Base-by-base conservation (phyloP, 2,113 vertebrate genomes). In the Vombatus ursinus region DNA sequence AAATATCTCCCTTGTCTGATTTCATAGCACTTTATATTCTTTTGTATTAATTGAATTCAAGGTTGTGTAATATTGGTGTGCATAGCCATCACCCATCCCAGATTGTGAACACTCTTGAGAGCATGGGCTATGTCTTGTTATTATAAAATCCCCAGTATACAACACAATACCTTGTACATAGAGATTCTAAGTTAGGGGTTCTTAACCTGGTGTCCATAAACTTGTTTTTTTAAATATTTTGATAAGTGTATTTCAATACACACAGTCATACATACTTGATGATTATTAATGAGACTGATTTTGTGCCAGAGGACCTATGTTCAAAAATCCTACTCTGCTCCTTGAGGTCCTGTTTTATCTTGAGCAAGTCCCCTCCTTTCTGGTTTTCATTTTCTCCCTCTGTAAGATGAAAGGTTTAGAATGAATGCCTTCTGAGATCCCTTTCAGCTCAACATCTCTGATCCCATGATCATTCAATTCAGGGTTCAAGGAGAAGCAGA, bases 231-330 rank as follows among this genome's bases (percentile, higher is more conserved):
- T 26, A 9, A 26, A 3, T 8, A 57, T 10, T 57, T 57, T 57
- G 25, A 68, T 68, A 12, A 37, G 14, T 37, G 10, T 31, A 68
- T 68, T 68, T 37, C 11, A 68, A 68, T 77, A n/a, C n/a, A 24
- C 0, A 0, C 0, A 0, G n/a, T 91, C 0, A 31, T 84, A 94
- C 68, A 57, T 28, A 68, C 94, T 47, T 92, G 94, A 95, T 94
- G 94, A 96, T 96, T 94, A 96, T 94, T 96, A 57, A 92, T 22
- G 16, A 84, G 11, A 84, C 92, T 28, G 95, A 94, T 0, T 0
- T 89, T 50, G 90, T 44, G 90, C 94, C 90, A 95, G 94, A 89
- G n/a, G 16, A 84, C 19, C 19, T 84, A 44, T 23, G n/a, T 84
- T 84, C 37, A 84, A 44, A 84, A 84, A 84, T 84, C 19, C n/a